phyloP scores from a whole-genome alignment of 2,113 vertebrate species.

The Alaudala cheleensis region DNA sequence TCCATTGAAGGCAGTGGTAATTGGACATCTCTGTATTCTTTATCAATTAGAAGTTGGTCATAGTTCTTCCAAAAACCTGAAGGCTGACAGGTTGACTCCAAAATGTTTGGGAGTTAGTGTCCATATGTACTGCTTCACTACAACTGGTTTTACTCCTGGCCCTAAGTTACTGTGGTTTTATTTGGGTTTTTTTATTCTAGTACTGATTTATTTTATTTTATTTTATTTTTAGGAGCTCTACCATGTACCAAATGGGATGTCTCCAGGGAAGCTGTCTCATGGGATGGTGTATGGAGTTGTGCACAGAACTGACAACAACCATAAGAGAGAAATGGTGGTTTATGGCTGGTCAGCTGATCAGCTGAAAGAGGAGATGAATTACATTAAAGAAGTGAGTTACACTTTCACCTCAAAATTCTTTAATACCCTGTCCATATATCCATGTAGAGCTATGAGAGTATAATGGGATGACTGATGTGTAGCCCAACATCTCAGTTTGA shows the following conservation, averaged over 20 bases:
- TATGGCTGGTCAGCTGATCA: conserved; percentile 90
- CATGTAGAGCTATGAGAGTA: neutral
- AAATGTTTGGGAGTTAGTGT: neutral
- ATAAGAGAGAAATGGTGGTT: conserved; percentile 91
- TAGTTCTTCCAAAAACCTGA: neutral
- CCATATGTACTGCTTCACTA: neutral
- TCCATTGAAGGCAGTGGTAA: neutral
- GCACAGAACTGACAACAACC: conserved; percentile 83
- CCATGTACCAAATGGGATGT: conserved; percentile 79
- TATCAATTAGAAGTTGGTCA: neutral
- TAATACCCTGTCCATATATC: neutral
- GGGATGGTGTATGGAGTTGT: conserved; percentile 88
- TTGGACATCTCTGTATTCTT: neutral
- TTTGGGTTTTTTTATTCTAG: neutral
- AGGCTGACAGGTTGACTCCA: neutral
- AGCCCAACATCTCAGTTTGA: neutral
- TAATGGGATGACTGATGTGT: neutral
- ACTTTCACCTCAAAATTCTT: neutral
- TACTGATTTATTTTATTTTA: neutral
- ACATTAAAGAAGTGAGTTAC: conserved; percentile 91
- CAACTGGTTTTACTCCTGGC: neutral
- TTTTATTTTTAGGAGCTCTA: conserved; percentile 72
- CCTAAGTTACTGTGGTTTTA: neutral
- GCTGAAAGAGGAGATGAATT: conserved; percentile 95
- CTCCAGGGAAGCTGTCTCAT: conserved; percentile 73